A percentile compares a stretch with the other conserved stretches of the same genome.
Conservation (phyloP, 2,797 vertebrate genomes). For the Zenarchopterus dispar region DNA sequence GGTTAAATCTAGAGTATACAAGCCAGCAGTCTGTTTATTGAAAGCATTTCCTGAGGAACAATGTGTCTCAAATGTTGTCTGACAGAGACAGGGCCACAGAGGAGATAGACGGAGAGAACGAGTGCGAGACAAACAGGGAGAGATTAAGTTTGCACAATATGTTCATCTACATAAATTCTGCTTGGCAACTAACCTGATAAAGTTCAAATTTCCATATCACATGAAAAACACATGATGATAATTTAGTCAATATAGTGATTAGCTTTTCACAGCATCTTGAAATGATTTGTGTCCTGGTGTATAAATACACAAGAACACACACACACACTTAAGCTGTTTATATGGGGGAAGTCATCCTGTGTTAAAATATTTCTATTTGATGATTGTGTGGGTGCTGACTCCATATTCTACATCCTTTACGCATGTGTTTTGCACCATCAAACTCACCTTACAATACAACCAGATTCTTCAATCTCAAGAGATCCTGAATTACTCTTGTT, state of each 20-base stretch:
- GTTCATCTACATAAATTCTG: slow-evolving; percentile 10
- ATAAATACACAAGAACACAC: fast-evolving
- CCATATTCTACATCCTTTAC: neutral
- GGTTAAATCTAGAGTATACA: slow-evolving; percentile 78
- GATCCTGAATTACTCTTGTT: no score
- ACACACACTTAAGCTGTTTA: neutral
- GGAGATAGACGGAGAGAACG: slow-evolving; percentile 16
- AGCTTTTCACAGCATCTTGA: slow-evolving; percentile 22
- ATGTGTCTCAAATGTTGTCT: slow-evolving; percentile 67
- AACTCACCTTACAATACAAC: no score
- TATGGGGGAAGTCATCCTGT: neutral
- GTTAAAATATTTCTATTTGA: neutral
- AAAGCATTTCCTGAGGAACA: slow-evolving; percentile 78
- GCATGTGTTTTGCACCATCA: no score
- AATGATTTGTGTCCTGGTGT: neutral
- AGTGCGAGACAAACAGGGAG: slow-evolving; percentile 13
- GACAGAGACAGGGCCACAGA: slow-evolving; percentile 51
- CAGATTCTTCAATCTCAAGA: no score
- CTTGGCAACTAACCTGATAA: slow-evolving; percentile 12
- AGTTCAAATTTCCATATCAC: slow-evolving; percentile 10
- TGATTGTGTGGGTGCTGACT: neutral
- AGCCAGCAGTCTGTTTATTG: slow-evolving; percentile 61
- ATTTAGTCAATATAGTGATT: slow-evolving; percentile 17
- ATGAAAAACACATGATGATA: slow-evolving; percentile 6
- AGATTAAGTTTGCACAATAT: slow-evolving; percentile 14